Base-by-base conservation (phyloP, 2,113 vertebrate species). In the Nicator chloris region DNA sequence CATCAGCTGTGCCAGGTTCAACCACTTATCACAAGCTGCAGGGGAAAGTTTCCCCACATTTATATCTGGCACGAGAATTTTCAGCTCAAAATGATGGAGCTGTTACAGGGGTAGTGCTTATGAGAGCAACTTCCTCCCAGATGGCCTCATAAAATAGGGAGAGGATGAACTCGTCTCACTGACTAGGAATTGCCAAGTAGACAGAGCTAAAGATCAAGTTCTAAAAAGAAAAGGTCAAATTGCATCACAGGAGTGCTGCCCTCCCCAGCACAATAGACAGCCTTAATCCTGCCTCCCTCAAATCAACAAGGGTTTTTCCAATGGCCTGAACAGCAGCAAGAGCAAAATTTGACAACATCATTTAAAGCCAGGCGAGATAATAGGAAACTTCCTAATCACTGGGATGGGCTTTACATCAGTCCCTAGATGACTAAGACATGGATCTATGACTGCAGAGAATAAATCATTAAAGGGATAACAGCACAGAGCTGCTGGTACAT, bases 1-100 rank as follows among this genome's bases (percentile, higher is more conserved):
- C 15, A 1, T 66, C 7, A 4, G 24, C 51, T 82, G 87, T 93
- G 95, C 95, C 94, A 96, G 88, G 82, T 93, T 88, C 92, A 95
- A 53, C 82, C 82, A 65, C 90, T 95, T 92, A 97, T 94, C 96
- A 71, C 71, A 86, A 70, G 66, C 88, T 92, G 90, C 87, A 95
- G 88, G 82, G 82, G 68, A 89, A 94, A 86, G 68, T 95, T 96
- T 95, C 95, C 94, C 82, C 90, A 96, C 86, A 71, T 93, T 95
- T 83, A n/a, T 81, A 77, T 93, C 91, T 95, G 95, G 76, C 95
- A 94, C 1, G 3, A 93, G 76, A 42, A 71, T 81, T 71, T 83
- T 50, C 82, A 82, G 64, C 73, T 83, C 15, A 1, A 16, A 93
- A 69, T 50, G 92, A 92, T 88, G 82, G 93, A 95, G 80, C 72